phyloP scores from a whole-genome alignment of 2,113 vertebrate species.

The Pangasianodon gigas region DNA sequence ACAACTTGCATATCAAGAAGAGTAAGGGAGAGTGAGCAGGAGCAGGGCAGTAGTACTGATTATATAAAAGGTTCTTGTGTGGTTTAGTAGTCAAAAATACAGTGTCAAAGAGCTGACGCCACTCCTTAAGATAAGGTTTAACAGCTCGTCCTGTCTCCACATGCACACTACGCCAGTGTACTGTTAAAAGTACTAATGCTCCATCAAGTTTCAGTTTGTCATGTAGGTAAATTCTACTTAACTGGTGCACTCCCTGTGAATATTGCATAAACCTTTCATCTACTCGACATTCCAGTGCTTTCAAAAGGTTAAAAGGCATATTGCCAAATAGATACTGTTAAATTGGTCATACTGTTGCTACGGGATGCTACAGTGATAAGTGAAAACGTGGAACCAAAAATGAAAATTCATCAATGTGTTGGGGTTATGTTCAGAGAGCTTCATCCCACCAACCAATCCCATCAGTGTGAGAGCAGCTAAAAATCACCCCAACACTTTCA shows the following conservation, averaged over 20 bases:
- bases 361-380: conserved; percentile 40
- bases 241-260: background rate
- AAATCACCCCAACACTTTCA: conserved; percentile 36
- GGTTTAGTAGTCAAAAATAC: conserved; percentile 43
- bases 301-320: background rate
- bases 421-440: background rate
- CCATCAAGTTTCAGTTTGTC: background rate
- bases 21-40: conserved; percentile 53
- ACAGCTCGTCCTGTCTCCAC: conserved; percentile 9
- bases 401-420: background rate
- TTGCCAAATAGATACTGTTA: conserved; percentile 1
- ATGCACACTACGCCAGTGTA: background rate
- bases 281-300: background rate
- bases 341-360: conserved; percentile 12
- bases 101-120: conserved; percentile 15
- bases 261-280: conserved; percentile 10
- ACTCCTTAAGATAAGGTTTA: background rate
- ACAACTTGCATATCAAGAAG: conserved; percentile 62
- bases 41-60: conserved; percentile 47
- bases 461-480: background rate
- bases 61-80: conserved; percentile 41
- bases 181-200: background rate
- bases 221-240: background rate
- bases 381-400: conserved; percentile 20
- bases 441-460: background rate